Base-by-base conservation (phyloP, 2,888 invertebrate species). In the Ectropis crepuscularia region DNA sequence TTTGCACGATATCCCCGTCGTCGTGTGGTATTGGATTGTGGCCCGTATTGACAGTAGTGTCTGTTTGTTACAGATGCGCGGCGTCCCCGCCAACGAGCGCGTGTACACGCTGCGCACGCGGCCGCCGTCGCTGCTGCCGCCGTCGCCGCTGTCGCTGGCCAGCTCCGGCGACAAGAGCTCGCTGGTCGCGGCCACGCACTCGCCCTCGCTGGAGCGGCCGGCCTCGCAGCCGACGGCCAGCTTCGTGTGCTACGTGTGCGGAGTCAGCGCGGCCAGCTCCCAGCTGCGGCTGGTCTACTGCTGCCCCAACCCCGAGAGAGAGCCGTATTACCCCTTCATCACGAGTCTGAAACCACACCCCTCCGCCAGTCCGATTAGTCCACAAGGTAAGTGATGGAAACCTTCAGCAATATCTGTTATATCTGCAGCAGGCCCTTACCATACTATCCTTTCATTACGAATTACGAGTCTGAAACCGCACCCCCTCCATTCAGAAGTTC, bases 201-300 rank as follows among this genome's bases (percentile, higher is more conserved):
- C 87, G 5, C 86, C 89, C 61, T 80, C 90, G 53, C 72, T 87
- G 63, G 81, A 87, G 73, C 77, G 86, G 66, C 80, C 88, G 57
- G 71, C 86, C 65, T 73, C 82, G 75, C 80, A 82, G 69, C 79
- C 88, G 67, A 88, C 90, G 5, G 90, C 90, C 47, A 85, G 95
- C 57, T 97, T 98, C 88, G 95, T 98, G 51, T 98, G 98, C 90
- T 98, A 97, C 89, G 97, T 97, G 61, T 98, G 98, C 89, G 97
- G 97, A 48, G 94, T 95, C 74, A 95, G 96, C 81, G 96, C 96
- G 81, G 96, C 96, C 64, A 96, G 96, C 65, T 96, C 96, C 72
- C 96, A 96, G 85, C 94, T 97, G 79, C 94, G 97, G 69, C 94
- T 97, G 75, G 94, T 98, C 63, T 97, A 97, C 88, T 97, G 97